Percentiles rank a stretch among this genome's conserved stretches.
Conservation (phyloP, 2,797 vertebrate species). For the Cygnus olor region DNA sequence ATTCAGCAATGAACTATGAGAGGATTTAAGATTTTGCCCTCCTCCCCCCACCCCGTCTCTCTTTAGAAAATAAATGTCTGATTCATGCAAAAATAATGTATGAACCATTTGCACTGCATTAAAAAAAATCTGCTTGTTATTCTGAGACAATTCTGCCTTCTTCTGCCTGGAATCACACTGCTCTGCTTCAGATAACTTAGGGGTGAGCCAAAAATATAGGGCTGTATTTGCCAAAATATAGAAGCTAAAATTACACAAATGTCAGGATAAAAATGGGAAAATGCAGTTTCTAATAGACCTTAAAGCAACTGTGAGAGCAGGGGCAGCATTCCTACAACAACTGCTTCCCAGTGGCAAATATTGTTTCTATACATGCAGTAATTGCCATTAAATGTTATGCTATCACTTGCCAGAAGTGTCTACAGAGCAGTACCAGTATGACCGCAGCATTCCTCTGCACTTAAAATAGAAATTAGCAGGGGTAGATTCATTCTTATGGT, state of each 20-base stretch:
- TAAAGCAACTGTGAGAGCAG: not conserved
- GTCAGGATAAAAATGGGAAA: slow-evolving; percentile 31
- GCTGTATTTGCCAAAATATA: slow-evolving; percentile 26
- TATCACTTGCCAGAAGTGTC: not conserved
- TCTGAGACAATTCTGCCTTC: slow-evolving; percentile 64
- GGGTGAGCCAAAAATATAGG: slow-evolving; percentile 59
- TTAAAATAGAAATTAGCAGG: slow-evolving; percentile 41
- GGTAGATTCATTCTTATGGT: not conserved
- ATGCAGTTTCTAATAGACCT: not conserved
- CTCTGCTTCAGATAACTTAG: slow-evolving; percentile 49
- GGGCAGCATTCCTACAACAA: slow-evolving; percentile 33
- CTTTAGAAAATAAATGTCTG: slow-evolving; percentile 65
- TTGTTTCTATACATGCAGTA: not conserved
- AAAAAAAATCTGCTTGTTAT: slow-evolving; percentile 61
- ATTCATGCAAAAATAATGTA: slow-evolving; percentile 69
- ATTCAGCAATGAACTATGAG: slow-evolving; percentile 50
- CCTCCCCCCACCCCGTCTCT: not conserved
- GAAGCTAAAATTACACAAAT: slow-evolving; percentile 58
- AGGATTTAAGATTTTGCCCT: slow-evolving; percentile 58
- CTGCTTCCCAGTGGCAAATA: slow-evolving; percentile 2
- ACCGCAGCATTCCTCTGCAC: slow-evolving; percentile 12
- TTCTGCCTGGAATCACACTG: slow-evolving; percentile 54
- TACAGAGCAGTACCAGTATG: accelerated
- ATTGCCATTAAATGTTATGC: not conserved
- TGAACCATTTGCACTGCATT: slow-evolving; percentile 52